phyloP scores from a whole-genome alignment of 2,888 invertebrate genomes.

The Ypsolopha sequella region DNA sequence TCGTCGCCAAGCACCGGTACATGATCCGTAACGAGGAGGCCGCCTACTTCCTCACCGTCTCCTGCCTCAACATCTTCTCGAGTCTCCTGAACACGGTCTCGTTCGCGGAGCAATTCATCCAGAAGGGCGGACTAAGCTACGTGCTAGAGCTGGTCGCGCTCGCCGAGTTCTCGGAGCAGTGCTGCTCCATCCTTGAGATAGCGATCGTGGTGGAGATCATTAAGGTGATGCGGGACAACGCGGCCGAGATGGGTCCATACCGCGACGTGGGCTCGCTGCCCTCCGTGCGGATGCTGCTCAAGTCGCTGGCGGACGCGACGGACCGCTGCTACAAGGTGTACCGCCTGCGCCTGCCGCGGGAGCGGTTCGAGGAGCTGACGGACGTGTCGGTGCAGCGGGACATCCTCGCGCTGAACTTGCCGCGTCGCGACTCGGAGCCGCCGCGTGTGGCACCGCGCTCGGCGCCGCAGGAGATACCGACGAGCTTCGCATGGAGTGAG shows the following conservation, averaged over 20 bases:
- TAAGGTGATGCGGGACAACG: slow-evolving; percentile 46
- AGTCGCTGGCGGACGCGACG: slow-evolving; percentile 43
- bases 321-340: slow-evolving; percentile 46
- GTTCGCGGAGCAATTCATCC: slow-evolving; percentile 71
- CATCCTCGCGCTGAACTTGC: slow-evolving; percentile 18
- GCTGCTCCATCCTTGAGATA: slow-evolving; percentile 73
- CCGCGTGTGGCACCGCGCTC: slow-evolving; percentile 17
- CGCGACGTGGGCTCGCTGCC: slow-evolving; percentile 46
- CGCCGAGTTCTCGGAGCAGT: slow-evolving; percentile 67
- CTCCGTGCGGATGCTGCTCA: slow-evolving; percentile 55
- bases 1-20: slow-evolving; percentile 64
- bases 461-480: slow-evolving; percentile 22
- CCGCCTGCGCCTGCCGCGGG: slow-evolving; percentile 33
- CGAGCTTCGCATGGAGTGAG: slow-evolving; percentile 16
- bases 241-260: slow-evolving; percentile 29
- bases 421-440: slow-evolving; percentile 10
- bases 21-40: slow-evolving; percentile 53
- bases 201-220: slow-evolving; percentile 72
- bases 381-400: slow-evolving; percentile 35
- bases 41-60: slow-evolving; percentile 69
- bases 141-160: slow-evolving; percentile 65
- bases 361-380: slow-evolving; percentile 36
- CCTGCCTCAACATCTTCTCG: slow-evolving; percentile 72
- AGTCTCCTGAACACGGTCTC: slow-evolving; percentile 65
- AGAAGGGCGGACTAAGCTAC: slow-evolving; percentile 68